Evolutionary conservation across 2,888 invertebrate species (phyloP).

Genomic region (Papilio demoleus): DNA sequence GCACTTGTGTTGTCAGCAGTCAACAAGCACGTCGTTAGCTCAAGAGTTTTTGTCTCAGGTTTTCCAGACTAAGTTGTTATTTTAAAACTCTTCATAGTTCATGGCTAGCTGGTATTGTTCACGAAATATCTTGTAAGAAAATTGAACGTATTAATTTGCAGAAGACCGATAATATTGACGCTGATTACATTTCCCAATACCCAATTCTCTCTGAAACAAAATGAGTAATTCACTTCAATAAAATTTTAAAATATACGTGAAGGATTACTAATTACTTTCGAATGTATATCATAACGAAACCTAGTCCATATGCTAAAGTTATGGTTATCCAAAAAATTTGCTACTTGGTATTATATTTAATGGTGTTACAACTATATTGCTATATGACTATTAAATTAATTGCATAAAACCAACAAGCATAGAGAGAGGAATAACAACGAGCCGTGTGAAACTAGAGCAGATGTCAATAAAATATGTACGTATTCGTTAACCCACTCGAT

Average conservation of each 20-base stretch:
- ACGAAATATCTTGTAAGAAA: neutral
- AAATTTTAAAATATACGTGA: no score
- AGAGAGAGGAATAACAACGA: conserved; percentile 16
- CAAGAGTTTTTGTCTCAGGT: conserved; percentile 34
- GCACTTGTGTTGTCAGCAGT: conserved; percentile 24
- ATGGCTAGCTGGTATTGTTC: neutral
- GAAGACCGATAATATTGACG: no score
- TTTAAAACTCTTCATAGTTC: conserved; percentile 20
- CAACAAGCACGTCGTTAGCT: conserved; percentile 34
- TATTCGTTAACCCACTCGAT: conserved; percentile 24
- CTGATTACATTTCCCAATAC: no score
- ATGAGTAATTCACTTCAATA: no score
- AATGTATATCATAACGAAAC: neutral
- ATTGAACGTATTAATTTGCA: neutral
- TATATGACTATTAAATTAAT: conserved; percentile 17
- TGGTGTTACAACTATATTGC: conserved; percentile 2
- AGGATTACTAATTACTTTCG: no score
- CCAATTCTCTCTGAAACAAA: no score
- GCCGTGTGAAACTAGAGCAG: conserved; percentile 20
- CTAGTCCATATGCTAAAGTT: neutral
- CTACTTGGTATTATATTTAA: neutral
- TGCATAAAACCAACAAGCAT: conserved; percentile 18
- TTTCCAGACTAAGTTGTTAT: conserved; percentile 31
- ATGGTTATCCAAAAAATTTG: neutral
- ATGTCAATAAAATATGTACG: conserved; percentile 33